A percentile compares a stretch with the other conserved stretches of the same genome.
Evolutionary conservation across 2,113 vertebrate species (phyloP).

Genomic region (Empidonax traillii): DNA sequence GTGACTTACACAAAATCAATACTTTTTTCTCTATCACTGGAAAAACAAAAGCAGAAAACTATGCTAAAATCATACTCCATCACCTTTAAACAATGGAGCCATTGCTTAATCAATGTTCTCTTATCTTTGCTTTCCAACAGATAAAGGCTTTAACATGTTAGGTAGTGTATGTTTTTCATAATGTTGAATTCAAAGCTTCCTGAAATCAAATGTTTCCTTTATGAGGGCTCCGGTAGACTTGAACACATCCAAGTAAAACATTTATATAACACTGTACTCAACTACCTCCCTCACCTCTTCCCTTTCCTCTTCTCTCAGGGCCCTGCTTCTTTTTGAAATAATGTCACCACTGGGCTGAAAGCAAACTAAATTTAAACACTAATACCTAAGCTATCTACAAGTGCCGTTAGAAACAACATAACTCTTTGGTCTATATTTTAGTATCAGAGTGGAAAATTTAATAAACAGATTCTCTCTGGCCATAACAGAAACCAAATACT

Average conservation of each 20-base stretch:
- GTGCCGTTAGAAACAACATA: neutral
- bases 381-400: neutral
- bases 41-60: neutral
- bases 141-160: neutral
- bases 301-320: neutral
- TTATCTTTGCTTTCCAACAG: neutral
- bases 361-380: neutral
- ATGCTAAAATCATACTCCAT: neutral
- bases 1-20: neutral
- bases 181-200: neutral
- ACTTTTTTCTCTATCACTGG: neutral
- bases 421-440: neutral
- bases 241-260: neutral
- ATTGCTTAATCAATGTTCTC: neutral
- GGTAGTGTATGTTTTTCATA: neutral
- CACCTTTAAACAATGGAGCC: neutral
- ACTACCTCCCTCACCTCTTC: neutral
- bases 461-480: neutral
- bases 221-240: neutral
- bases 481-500: neutral
- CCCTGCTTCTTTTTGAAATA: neutral
- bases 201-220: neutral
- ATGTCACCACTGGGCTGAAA: neutral
- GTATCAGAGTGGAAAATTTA: neutral
- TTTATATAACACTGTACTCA: neutral